Evolutionary conservation across 2,888 invertebrate genomes (phyloP).

Genomic region (Eupsilia transversa): DNA sequence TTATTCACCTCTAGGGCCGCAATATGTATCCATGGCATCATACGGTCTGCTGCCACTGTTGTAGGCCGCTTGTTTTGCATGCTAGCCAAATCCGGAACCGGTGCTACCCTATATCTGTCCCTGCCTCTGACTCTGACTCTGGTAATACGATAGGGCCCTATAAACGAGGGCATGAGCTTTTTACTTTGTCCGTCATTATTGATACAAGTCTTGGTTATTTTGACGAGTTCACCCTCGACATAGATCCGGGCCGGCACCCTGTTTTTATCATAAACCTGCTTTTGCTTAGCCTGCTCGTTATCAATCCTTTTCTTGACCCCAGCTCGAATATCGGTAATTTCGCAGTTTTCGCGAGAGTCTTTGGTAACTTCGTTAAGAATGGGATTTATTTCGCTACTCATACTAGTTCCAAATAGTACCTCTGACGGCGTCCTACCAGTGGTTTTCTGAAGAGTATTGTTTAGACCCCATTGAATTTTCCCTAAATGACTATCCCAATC

Average conservation of each 20-base stretch:
- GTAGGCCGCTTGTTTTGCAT: not conserved
- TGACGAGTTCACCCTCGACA: not conserved
- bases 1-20: not conserved
- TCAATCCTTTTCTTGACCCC: too few species aligned
- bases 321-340: not conserved
- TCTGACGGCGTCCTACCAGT: conserved; percentile 17
- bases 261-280: not conserved
- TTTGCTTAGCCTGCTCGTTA: not conserved
- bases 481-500: not conserved
- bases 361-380: not conserved
- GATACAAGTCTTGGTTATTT: not conserved
- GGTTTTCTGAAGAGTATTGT: not conserved
- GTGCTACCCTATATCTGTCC: not conserved
- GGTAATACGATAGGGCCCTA: too few species aligned
- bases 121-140: not conserved
- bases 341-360: not conserved
- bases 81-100: not conserved
- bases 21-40: not conserved
- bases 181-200: too few species aligned
- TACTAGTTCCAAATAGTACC: conserved; percentile 20
- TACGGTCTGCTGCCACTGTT: not conserved
- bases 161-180: too few species aligned
- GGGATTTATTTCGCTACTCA: not conserved
- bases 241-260: not conserved
- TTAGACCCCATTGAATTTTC: too few species aligned